phyloP scores from a whole-genome alignment of 2,888 invertebrate species.

The Chrysodeixis includens region DNA sequence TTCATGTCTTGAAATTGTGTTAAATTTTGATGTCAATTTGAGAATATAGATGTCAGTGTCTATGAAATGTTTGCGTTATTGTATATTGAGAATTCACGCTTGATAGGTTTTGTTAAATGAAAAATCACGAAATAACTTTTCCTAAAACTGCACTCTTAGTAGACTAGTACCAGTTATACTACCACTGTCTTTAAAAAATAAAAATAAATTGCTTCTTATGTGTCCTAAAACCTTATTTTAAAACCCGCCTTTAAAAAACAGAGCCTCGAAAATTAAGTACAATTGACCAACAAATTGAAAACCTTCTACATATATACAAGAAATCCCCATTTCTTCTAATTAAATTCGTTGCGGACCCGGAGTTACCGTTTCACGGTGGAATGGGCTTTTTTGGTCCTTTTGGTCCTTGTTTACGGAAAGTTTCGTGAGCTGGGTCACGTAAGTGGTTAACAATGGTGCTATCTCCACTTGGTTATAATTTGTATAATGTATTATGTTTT shows the following conservation, averaged over 20 bases:
- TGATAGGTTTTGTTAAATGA: no score
- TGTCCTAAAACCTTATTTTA: no score
- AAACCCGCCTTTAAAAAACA: neutral
- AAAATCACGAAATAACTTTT: no score
- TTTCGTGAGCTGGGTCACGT: conserved; percentile 12
- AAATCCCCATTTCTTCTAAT: conserved; percentile 11
- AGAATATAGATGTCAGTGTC: no score
- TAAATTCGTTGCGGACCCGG: conserved; percentile 11
- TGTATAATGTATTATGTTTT: neutral
- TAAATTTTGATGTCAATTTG: no score
- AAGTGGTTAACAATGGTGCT: conserved; percentile 14
- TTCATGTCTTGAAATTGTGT: neutral
- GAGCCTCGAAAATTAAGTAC: neutral
- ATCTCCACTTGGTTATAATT: neutral
- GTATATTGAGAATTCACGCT: no score
- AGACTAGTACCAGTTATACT: no score
- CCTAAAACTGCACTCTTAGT: no score
- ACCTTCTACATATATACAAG: neutral
- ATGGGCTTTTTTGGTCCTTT: conserved; percentile 11
- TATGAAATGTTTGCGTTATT: no score
- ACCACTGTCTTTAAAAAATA: no score
- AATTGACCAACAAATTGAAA: neutral
- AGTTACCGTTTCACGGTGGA: neutral
- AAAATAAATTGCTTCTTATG: no score
- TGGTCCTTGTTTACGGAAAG: conserved; percentile 9